Evolutionary conservation across 2,888 invertebrate genomes (phyloP).

Genomic region (Lypha dubia): DNA sequence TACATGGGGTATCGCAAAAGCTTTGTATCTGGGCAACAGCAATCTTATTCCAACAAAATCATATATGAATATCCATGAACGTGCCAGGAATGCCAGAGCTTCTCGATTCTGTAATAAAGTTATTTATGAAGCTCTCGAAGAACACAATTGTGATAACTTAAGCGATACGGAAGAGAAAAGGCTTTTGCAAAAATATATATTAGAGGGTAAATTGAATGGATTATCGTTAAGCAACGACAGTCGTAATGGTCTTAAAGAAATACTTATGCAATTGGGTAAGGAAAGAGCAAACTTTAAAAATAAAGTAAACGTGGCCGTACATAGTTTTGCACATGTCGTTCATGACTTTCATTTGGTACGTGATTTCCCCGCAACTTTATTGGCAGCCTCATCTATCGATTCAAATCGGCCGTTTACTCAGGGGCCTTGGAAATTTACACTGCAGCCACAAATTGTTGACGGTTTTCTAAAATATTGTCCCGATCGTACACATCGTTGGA

Average conservation of each 20-base stretch:
- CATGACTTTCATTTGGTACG: constrained; percentile 87
- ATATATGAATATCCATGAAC: constrained; percentile 91
- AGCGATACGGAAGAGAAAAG: constrained; percentile 84
- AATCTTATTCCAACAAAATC: constrained; percentile 91
- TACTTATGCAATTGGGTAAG: constrained; percentile 84
- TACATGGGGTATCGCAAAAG: constrained; percentile 94
- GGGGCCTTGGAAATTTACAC: constrained; percentile 93
- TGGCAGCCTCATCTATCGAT: constrained; percentile 87
- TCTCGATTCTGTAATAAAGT: constrained; percentile 88
- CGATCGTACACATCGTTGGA: constrained; percentile 90
- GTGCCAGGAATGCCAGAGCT: constrained; percentile 89
- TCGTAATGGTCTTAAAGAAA: constrained; percentile 85
- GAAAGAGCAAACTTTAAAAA: constrained; percentile 87
- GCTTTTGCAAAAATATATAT: constrained; percentile 89
- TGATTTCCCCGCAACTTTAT: constrained; percentile 89
- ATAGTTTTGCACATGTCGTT: constrained; percentile 87
- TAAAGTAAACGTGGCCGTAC: constrained; percentile 87
- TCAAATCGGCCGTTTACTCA: constrained; percentile 84
- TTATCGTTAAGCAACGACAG: constrained; percentile 86
- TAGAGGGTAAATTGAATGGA: constrained; percentile 94
- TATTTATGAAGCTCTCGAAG: constrained; percentile 75
- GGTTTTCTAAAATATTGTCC: constrained; percentile 94
- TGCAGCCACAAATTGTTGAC: constrained; percentile 89
- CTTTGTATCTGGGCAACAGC: constrained; percentile 91
- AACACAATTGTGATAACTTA: constrained; percentile 78